These are phyloP conservation scores for Portevinia maculata DNA, from an alignment of 2,888 invertebrate species.

Conservation along the genomic window DNA sequence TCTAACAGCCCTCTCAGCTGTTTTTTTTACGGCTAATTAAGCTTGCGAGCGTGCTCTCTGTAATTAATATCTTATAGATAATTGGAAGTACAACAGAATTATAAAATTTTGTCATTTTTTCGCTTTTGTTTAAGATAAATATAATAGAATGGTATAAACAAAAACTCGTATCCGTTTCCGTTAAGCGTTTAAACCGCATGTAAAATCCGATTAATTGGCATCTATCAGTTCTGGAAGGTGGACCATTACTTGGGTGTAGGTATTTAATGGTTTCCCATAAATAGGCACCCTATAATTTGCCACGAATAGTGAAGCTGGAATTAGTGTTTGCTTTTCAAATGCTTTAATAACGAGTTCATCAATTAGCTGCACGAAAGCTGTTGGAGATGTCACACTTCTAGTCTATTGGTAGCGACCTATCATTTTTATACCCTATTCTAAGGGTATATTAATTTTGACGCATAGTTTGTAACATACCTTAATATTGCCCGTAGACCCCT, in stretches of 20 bases:
- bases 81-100: conserved; percentile 65
- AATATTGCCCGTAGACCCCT: no score
- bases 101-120: conserved; percentile 29
- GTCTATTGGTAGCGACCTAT: conserved; percentile 16
- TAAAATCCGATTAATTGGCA: conserved; percentile 69
- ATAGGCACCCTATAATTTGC: conserved; percentile 61
- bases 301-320: conserved; percentile 13
- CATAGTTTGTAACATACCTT: no score
- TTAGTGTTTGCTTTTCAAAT: conserved; percentile 66
- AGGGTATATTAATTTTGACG: no score
- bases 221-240: conserved; percentile 70
- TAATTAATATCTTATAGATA: conserved; percentile 71
- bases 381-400: not conserved
- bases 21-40: conserved; percentile 67
- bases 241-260: conserved; percentile 45
- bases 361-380: conserved; percentile 75
- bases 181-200: conserved; percentile 58
- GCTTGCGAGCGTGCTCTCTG: conserved; percentile 59
- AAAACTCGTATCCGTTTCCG: conserved; percentile 75
- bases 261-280: conserved; percentile 40
- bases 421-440: no score
- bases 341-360: conserved; percentile 73
- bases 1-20: conserved; percentile 43
- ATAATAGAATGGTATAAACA: conserved; percentile 46
- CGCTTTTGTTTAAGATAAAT: conserved; percentile 20